A percentile compares a stretch with the other conserved stretches of the same genome.
Conservation (phyloP, 2,113 vertebrate species). For the Nibea albiflora region DNA sequence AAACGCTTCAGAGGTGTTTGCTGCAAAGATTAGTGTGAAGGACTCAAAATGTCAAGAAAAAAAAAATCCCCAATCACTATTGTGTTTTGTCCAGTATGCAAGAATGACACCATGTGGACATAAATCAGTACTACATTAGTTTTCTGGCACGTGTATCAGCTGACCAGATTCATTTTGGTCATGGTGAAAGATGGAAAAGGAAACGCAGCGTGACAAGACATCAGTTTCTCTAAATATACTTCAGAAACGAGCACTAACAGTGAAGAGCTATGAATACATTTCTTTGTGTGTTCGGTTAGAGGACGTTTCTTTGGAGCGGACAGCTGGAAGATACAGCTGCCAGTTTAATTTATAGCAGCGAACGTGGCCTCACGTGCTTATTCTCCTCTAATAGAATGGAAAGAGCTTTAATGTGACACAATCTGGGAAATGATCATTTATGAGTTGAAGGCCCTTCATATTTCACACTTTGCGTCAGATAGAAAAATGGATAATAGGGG, state of each 20-base stretch:
- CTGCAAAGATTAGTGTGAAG: constrained; percentile 69
- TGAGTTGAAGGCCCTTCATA: neutral
- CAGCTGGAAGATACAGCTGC: constrained; percentile 69
- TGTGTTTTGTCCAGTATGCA: constrained; percentile 39
- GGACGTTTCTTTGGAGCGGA: constrained; percentile 36
- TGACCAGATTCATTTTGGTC: neutral
- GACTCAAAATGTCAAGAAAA: constrained; percentile 63
- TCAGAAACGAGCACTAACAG: neutral
- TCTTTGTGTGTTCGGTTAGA: constrained; percentile 58
- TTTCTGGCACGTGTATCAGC: neutral
- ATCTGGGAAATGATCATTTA: constrained; percentile 1
- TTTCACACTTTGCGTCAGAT: constrained; percentile 12
- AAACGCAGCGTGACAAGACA: neutral
- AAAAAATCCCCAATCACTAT: constrained; percentile 13
- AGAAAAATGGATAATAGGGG: neutral
- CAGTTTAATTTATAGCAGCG: constrained; percentile 55
- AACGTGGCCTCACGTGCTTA: constrained; percentile 68
- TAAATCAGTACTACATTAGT: neutral
- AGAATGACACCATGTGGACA: constrained; percentile 70
- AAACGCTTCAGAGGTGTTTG: constrained; percentile 65
- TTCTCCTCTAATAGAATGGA: neutral
- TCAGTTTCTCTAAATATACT: neutral
- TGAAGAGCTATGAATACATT: neutral
- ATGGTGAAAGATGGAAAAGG: neutral
- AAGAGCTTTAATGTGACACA: neutral